Percentiles rank a stretch among this genome's conserved stretches.
Evolutionary conservation across 2,113 vertebrate species (phyloP).

Genomic region (Tympanuchus pallidicinctus): DNA sequence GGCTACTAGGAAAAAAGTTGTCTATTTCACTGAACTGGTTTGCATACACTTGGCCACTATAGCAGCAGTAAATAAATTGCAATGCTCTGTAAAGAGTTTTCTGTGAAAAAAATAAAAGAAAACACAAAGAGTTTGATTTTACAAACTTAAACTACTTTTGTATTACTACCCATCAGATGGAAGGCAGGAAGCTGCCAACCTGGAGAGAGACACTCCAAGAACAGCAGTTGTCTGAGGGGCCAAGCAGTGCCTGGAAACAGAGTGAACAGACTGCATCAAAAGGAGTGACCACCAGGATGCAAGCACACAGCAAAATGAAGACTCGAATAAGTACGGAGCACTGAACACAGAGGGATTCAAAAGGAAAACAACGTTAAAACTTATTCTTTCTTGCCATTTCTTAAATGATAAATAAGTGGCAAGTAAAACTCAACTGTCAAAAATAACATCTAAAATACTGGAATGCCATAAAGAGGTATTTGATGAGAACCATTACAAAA

Average conservation of each 20-base stretch:
- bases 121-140: constrained; percentile 28
- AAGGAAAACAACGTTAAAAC: constrained; percentile 34
- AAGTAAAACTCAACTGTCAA: constrained; percentile 29
- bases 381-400: constrained; percentile 31
- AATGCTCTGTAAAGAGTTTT: constrained; percentile 9
- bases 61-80: constrained; percentile 16
- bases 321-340: neutral
- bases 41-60: neutral
- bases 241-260: constrained; percentile 50
- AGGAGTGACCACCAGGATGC: constrained; percentile 42
- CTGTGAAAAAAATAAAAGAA: neutral
- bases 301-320: constrained; percentile 32
- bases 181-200: constrained; percentile 7
- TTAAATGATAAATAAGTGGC: constrained; percentile 47
- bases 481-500: constrained; percentile 29
- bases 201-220: constrained; percentile 8
- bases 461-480: neutral
- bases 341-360: constrained; percentile 27
- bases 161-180: constrained; percentile 45
- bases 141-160: constrained; percentile 42
- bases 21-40: neutral
- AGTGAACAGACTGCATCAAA: constrained; percentile 56
- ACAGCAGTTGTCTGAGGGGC: constrained; percentile 27
- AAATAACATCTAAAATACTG: constrained; percentile 39
- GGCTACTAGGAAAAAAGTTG: neutral